Percentiles rank a stretch among this genome's conserved stretches.
Conservation (phyloP, 2,797 vertebrate genomes). For the Morus bassanus region DNA sequence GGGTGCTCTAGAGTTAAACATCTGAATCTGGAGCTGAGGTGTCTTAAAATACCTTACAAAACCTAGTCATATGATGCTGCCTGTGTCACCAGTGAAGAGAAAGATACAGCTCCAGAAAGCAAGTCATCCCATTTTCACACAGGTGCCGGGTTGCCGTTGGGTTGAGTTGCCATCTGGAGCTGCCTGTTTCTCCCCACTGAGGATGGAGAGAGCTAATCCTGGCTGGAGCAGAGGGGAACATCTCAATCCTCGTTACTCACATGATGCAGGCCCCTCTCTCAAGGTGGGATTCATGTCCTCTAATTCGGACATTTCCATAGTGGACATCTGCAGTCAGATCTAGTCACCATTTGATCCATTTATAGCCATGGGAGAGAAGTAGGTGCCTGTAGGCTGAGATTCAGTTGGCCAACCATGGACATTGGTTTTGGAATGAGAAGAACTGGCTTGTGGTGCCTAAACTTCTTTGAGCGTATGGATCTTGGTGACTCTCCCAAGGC, state of each 20-base stretch:
- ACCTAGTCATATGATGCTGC: not conserved
- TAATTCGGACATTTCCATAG: not conserved
- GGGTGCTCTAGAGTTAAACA: not conserved
- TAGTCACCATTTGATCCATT: not conserved
- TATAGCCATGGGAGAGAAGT: not conserved
- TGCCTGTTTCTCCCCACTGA: not conserved
- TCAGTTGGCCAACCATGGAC: not conserved
- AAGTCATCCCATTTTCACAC: not conserved
- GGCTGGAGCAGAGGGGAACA: not conserved
- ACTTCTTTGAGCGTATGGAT: not conserved
- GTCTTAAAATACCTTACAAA: not conserved
- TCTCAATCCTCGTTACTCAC: not conserved
- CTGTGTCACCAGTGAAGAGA: not conserved
- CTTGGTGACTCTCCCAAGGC: not conserved
- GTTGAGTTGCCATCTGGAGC: not conserved
- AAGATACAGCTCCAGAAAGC: not conserved
- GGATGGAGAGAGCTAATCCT: not conserved
- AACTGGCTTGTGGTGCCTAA: not conserved
- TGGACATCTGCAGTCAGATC: not conserved
- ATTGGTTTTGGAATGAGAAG: not conserved
- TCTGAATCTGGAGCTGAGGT: not conserved
- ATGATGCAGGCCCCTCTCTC: not conserved
- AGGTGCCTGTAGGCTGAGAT: not conserved
- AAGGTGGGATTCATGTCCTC: not conserved
- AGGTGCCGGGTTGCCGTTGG: not conserved